phyloP scores from a whole-genome alignment of 2,888 invertebrate genomes.

The Erynnis tages region DNA sequence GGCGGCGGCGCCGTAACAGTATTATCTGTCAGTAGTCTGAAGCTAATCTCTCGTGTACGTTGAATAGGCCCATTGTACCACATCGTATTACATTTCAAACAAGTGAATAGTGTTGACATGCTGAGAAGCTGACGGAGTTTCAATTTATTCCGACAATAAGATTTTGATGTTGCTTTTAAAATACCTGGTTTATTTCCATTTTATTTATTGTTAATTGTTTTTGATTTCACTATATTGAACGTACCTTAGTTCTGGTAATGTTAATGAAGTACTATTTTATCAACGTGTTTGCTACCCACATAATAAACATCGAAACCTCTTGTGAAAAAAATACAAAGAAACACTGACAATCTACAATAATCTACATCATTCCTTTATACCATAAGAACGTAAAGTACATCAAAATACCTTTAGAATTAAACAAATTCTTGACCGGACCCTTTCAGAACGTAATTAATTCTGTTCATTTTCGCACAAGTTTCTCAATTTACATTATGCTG shows the following conservation, averaged over 20 bases:
- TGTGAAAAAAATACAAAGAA: too few relatives aligned
- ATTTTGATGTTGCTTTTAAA: too few relatives aligned
- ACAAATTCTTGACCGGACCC: constrained; percentile 32
- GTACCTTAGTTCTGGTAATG: too few relatives aligned
- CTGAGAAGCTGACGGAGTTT: neutral
- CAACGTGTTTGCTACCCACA: too few relatives aligned
- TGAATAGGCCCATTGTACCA: constrained; percentile 19
- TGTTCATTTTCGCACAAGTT: constrained; percentile 50
- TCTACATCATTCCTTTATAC: too few relatives aligned
- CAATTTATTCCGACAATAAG: too few relatives aligned
- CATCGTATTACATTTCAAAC: constrained; percentile 10
- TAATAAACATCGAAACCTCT: too few relatives aligned
- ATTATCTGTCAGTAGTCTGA: constrained; percentile 16
- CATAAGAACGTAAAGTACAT: constrained; percentile 4
- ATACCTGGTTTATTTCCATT: too few relatives aligned
- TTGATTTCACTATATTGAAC: too few relatives aligned
- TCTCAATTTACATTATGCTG: constrained; percentile 57
- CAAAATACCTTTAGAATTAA: constrained; percentile 23
- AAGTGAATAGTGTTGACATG: neutral
- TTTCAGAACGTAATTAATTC: constrained; percentile 50
- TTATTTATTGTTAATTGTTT: too few relatives aligned
- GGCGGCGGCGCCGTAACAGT: constrained; percentile 3
- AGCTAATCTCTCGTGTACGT: constrained; percentile 19
- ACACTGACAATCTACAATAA: too few relatives aligned
- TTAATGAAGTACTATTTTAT: too few relatives aligned